phyloP scores from a whole-genome alignment of 2,797 vertebrate species.

The Pipistrellus nathusii region DNA sequence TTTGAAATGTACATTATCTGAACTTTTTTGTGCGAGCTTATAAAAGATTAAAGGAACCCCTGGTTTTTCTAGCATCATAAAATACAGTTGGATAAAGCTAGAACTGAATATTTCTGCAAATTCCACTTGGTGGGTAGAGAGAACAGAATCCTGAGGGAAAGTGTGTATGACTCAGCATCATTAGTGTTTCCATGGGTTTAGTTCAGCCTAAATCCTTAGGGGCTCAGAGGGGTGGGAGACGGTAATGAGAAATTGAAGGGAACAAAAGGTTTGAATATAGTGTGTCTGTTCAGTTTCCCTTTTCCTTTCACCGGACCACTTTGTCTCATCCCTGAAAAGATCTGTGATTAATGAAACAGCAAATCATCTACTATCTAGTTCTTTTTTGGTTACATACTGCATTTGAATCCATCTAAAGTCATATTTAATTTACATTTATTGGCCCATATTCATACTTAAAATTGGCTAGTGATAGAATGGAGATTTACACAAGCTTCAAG shows the following conservation, averaged over 20 bases:
- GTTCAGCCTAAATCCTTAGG: not conserved
- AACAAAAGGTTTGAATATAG: not conserved
- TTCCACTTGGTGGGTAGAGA: not conserved
- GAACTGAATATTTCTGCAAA: not conserved
- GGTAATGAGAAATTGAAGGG: not conserved
- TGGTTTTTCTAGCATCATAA: not conserved
- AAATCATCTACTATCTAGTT: not conserved
- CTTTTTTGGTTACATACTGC: not conserved
- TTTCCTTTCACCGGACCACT: not conserved
- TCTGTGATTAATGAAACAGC: not conserved
- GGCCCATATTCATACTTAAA: not conserved
- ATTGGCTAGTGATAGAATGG: not conserved
- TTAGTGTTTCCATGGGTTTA: not conserved
- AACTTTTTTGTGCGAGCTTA: not conserved
- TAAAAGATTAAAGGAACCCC: not conserved
- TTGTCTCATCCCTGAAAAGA: not conserved
- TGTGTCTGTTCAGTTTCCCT: not conserved
- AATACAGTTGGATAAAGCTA: not conserved
- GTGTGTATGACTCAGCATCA: not conserved
- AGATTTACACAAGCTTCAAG: not conserved
- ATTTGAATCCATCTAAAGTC: not conserved
- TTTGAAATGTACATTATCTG: not conserved
- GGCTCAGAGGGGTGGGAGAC: not conserved
- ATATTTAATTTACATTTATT: constrained; percentile 2
- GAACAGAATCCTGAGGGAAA: not conserved